Evolutionary conservation across 2,888 invertebrate species (phyloP).

Genomic region (Geotrupes spiniger): DNA sequence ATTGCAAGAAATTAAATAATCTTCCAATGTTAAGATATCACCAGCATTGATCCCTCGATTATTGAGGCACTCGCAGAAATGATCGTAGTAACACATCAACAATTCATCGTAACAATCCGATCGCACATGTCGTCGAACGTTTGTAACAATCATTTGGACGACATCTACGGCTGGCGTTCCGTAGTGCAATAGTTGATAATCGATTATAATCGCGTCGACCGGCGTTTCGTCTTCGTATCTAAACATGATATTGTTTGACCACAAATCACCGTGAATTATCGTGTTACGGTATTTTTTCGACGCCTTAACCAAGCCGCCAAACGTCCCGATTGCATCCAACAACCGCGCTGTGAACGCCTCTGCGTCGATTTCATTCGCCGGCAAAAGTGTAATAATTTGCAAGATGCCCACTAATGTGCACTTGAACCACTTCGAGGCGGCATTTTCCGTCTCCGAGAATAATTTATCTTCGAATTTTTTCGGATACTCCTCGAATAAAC

Average conservation of each 20-base stretch:
- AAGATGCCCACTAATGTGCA: constrained; percentile 31
- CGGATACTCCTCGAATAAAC: constrained; percentile 28
- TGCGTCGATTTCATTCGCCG: constrained; percentile 24
- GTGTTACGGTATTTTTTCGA: constrained; percentile 25
- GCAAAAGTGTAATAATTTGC: constrained; percentile 32
- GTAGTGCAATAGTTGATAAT: constrained; percentile 39
- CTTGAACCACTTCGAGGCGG: constrained; percentile 27
- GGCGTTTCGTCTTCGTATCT: constrained; percentile 29
- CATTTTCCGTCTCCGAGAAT: constrained; percentile 24
- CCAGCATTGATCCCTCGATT: constrained; percentile 4
- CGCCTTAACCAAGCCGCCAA: constrained; percentile 1
- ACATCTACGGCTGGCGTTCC: constrained; percentile 38
- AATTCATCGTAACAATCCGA: constrained; percentile 31
- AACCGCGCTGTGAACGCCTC: constrained; percentile 30
- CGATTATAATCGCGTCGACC: constrained; percentile 33
- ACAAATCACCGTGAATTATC: constrained; percentile 39
- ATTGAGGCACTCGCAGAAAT: constrained; percentile 19
- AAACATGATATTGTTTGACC: constrained; percentile 42
- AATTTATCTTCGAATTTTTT: constrained; percentile 33
- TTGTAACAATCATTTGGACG: constrained; percentile 36
- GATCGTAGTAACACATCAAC: constrained; percentile 36
- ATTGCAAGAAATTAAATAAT: constrained; percentile 30
- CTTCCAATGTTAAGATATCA: constrained; percentile 11
- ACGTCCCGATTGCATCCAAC: constrained; percentile 7
- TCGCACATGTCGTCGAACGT: constrained; percentile 35